Evolutionary conservation across 2,113 vertebrate genomes (phyloP).

Genomic region (Apaloderma vittatum): DNA sequence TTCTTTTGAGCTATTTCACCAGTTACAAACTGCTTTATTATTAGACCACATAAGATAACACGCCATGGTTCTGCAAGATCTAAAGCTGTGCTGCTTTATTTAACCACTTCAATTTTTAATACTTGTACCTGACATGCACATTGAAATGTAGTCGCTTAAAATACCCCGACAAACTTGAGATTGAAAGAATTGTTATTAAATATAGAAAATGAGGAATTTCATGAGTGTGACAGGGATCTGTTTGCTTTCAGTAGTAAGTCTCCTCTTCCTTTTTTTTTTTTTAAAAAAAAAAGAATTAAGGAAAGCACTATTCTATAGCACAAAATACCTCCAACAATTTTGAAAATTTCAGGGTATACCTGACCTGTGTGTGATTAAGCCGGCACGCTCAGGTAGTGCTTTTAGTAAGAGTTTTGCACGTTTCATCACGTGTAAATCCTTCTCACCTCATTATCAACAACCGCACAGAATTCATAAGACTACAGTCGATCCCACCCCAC

Average conservation of each 20-base stretch:
- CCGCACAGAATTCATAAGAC: not conserved
- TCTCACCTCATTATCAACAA: not conserved
- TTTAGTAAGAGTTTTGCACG: not conserved
- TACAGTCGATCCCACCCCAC: not conserved
- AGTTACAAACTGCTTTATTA: not conserved
- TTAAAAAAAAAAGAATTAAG: not conserved
- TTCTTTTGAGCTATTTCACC: not conserved
- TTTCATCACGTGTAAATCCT: not conserved
- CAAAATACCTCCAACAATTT: not conserved
- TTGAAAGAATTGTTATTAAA: not conserved
- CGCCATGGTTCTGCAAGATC: rapidly evolving
- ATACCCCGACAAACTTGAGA: rapidly evolving
- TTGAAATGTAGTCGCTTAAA: not conserved
- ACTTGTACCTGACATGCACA: not conserved
- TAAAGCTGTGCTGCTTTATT: not conserved
- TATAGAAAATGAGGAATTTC: not conserved
- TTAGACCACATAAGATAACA: not conserved
- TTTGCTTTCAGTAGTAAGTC: not conserved
- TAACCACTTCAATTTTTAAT: not conserved
- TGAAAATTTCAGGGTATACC: not conserved
- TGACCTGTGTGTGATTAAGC: not conserved
- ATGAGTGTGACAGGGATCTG: not conserved
- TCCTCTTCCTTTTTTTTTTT: not conserved
- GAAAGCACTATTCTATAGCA: not conserved
- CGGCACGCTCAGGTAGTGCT: rapidly evolving